phyloP scores from a whole-genome alignment of 2,113 vertebrate genomes.

The Melanostigma gelatinosum region DNA sequence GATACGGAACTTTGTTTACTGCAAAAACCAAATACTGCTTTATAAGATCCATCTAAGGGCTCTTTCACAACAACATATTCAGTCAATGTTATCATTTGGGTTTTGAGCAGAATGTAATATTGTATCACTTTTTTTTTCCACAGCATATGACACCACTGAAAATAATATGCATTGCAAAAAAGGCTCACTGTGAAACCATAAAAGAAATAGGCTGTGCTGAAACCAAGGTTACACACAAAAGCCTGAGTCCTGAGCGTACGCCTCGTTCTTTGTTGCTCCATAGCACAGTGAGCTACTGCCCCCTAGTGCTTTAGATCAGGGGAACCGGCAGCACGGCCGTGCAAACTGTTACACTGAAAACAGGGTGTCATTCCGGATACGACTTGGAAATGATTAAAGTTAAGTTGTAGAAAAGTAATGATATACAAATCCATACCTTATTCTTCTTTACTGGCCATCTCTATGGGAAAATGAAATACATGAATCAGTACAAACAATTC shows the following conservation, averaged over 20 bases:
- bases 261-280: slow-evolving; percentile 65
- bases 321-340: not conserved
- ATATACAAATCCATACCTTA: slow-evolving; percentile 67
- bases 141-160: slow-evolving; percentile 49
- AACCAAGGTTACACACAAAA: slow-evolving; percentile 71
- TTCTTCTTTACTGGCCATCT: slow-evolving; percentile 73
- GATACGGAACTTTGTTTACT: slow-evolving; percentile 76
- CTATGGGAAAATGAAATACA: slow-evolving; percentile 49
- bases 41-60: slow-evolving; percentile 47
- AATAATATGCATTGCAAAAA: slow-evolving; percentile 64
- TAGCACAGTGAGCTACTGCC: slow-evolving; percentile 83
- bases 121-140: slow-evolving; percentile 29
- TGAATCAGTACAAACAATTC: slow-evolving; percentile 27
- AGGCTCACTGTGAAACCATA: slow-evolving; percentile 44
- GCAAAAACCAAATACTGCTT: slow-evolving; percentile 59
- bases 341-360: not conserved
- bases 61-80: slow-evolving; percentile 60
- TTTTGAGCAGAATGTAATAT: slow-evolving; percentile 65
- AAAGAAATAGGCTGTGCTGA: slow-evolving; percentile 57
- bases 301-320: slow-evolving; percentile 69
- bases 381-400: not conserved
- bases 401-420: not conserved
- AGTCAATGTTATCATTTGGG: slow-evolving; percentile 60
- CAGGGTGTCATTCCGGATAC: not conserved
- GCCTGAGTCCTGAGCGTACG: slow-evolving; percentile 34